Conservation (phyloP, 2,113 vertebrate species). For the Nansenia antarctica region DNA sequence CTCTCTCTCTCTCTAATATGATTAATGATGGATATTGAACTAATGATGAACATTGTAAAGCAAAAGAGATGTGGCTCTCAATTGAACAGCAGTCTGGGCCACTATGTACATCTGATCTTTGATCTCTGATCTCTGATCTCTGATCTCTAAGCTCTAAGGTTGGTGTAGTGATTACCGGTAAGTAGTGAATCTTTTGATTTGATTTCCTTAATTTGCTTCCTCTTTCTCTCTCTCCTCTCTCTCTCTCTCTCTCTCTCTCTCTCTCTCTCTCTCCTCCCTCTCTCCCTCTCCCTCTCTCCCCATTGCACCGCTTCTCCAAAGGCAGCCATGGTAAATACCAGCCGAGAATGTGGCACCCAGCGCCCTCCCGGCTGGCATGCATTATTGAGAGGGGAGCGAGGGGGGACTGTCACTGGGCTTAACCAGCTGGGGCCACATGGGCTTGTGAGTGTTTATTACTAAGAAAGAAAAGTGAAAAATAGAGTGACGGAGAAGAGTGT, state of each 20-base stretch:
- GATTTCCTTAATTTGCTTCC: no score
- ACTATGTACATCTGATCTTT: no score
- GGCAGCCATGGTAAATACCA: conserved; percentile 45
- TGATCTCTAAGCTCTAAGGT: no score
- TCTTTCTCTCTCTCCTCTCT: neutral
- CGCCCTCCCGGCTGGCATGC: conserved; percentile 43
- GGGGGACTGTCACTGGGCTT: conserved; percentile 22
- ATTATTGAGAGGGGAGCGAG: conserved; percentile 55
- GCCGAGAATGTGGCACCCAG: conserved; percentile 27
- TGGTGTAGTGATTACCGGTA: no score
- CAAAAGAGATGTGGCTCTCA: no score
- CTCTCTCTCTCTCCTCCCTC: neutral
- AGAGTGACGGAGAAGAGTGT: neutral
- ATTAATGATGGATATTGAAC: no score
- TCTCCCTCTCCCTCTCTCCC: neutral
- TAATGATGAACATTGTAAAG: no score
- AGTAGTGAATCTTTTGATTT: no score
- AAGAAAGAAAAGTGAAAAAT: no score
- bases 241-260: neutral
- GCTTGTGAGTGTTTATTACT: neutral
- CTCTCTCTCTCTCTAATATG: conserved; percentile 1
- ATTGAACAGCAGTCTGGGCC: no score
- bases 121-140: neutral
- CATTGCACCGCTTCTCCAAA: conserved; percentile 24
- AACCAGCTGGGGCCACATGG: conserved; percentile 34